Evolutionary conservation across 2,888 invertebrate genomes (phyloP).

Genomic region (Odontomyia ornata): DNA sequence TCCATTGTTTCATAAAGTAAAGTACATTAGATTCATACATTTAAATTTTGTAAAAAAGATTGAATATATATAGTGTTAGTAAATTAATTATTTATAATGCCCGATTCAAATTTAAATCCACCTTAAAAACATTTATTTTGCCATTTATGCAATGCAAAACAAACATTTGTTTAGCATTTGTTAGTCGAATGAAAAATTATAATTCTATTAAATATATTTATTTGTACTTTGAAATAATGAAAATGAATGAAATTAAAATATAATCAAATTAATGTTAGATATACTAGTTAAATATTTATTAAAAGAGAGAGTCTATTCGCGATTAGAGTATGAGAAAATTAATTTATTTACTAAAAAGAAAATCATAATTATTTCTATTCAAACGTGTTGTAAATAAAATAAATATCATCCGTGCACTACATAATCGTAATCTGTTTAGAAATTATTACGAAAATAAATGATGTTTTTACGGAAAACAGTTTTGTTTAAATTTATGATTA

Average conservation of each 20-base stretch:
- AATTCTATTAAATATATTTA: not conserved
- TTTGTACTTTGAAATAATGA: too few species aligned
- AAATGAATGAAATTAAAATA: not conserved
- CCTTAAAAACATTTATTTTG: not conserved
- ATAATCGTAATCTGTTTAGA: constrained; percentile 26
- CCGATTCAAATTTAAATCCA: not conserved
- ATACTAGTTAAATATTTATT: constrained; percentile 37
- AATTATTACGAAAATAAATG: constrained; percentile 31
- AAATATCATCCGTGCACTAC: constrained; percentile 17
- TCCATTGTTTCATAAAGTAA: too few species aligned
- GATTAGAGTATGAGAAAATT: constrained; percentile 9
- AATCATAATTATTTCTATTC: constrained; percentile 31
- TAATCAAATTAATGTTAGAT: not conserved
- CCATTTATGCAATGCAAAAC: not conserved
- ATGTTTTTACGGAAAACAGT: constrained; percentile 25
- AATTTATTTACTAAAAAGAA: constrained; percentile 21
- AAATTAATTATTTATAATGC: too few species aligned
- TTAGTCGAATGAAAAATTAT: not conserved
- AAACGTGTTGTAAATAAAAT: constrained; percentile 23
- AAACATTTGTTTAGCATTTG: constrained; percentile 5
- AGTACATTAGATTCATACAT: not conserved
- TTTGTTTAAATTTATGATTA: not conserved
- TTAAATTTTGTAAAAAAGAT: not conserved
- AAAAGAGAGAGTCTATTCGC: constrained; percentile 1
- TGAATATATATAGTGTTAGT: too few species aligned